Percentiles rank a stretch among this genome's conserved stretches.
Conservation (phyloP, 1,140 invertebrate species). For the Drosophila quadrilineata region DNA sequence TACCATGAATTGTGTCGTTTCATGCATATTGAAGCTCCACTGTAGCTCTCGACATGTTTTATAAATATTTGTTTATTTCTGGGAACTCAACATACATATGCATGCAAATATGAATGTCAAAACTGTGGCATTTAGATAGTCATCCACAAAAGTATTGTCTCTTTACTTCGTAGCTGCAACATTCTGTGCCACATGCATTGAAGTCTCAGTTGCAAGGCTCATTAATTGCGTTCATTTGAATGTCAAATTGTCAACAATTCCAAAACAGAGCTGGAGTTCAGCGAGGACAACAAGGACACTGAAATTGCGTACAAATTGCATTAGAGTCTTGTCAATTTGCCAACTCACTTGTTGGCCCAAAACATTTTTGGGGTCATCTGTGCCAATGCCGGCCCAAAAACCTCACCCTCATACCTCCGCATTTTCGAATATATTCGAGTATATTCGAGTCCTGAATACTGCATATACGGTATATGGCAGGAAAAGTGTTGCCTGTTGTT, state of each 20-base stretch:
- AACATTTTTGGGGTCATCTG: conserved; percentile 2
- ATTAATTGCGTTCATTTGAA: conserved; percentile 60
- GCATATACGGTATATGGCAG: background rate
- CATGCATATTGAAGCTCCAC: too few species aligned
- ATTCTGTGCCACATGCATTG: too few species aligned
- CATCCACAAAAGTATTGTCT: too few species aligned
- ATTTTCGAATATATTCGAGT: too few species aligned
- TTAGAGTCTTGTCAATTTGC: conserved; percentile 52
- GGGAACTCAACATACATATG: too few species aligned
- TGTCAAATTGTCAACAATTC: conserved; percentile 25
- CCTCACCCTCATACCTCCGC: background rate
- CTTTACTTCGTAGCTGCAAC: too few species aligned
- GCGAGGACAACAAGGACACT: conserved; percentile 2
- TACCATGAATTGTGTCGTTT: too few species aligned
- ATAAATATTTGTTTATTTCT: too few species aligned
- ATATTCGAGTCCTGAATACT: too few species aligned
- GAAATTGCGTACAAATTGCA: conserved; percentile 47
- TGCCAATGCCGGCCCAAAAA: conserved; percentile 13
- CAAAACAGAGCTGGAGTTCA: background rate
- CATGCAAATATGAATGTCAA: too few species aligned
- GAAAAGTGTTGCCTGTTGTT: background rate
- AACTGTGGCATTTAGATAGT: too few species aligned
- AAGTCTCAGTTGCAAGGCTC: conserved; percentile 5
- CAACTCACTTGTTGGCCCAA: conserved; percentile 21
- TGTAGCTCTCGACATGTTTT: too few species aligned